Conservation (phyloP, 2,797 vertebrate genomes). For the Pipistrellus pipistrellus region DNA sequence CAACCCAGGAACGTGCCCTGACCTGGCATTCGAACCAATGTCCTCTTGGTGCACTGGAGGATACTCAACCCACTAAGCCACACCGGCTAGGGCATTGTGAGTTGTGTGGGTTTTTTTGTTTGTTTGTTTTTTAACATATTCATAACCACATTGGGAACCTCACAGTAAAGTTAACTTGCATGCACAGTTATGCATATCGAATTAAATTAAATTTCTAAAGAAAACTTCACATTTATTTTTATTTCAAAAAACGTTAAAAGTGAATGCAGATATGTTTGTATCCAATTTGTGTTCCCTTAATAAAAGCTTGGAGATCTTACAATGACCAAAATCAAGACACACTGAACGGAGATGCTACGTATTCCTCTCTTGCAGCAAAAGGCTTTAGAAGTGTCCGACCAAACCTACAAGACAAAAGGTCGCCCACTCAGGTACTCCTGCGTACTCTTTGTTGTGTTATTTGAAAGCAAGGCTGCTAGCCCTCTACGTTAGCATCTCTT, state of each 20-base stretch:
- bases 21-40: too few species aligned
- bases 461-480: not conserved
- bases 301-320: conserved; percentile 95
- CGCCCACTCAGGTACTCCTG: conserved; percentile 93
- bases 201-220: not conserved
- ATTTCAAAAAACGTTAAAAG: conserved; percentile 25
- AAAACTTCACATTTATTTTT: conserved; percentile 55
- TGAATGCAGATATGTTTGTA: conserved; percentile 78
- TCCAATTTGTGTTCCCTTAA: conserved; percentile 82
- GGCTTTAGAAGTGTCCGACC: conserved; percentile 98
- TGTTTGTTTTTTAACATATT: not conserved
- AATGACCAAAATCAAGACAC: conserved; percentile 92
- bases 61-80: too few species aligned
- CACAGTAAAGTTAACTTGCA: not conserved
- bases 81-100: too few species aligned
- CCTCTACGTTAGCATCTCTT: not conserved
- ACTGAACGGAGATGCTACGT: conserved; percentile 94
- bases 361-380: conserved; percentile 97
- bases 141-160: not conserved
- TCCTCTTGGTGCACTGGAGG: too few species aligned
- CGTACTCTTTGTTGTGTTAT: not conserved
- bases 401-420: conserved; percentile 96
- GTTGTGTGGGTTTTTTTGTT: not conserved
- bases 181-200: not conserved
- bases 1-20: too few species aligned